Base-by-base conservation (phyloP, 2,888 invertebrate species). In the Ophraella communa region DNA sequence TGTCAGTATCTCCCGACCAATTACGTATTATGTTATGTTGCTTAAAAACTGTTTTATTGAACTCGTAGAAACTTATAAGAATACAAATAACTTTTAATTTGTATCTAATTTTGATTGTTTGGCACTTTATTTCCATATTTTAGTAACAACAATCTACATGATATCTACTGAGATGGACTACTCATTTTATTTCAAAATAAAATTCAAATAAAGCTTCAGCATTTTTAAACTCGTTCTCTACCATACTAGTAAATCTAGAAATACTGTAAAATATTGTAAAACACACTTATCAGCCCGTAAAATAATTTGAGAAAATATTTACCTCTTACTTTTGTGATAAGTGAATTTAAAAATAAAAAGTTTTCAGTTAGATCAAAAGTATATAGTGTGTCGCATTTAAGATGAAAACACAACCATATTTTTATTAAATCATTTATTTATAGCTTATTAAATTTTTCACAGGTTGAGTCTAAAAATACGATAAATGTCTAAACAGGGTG, bases 271-370 rank as follows among this genome's bases (percentile, higher is more conserved):
- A 60, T 60, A 60, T 52, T 52, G 27, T 10, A 30, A 30, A 30
- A 65, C 45, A 65, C 65, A 65, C 54, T 62, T 52, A 65, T 62
- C 65, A 65, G 65, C 65, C 62, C 65, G 21, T n/a, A 54, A 65
- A 17, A 27, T 49, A 65, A 24, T 61, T 45, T 54, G 52, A n/a
- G n/a, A 20, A 30, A 58, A 62, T 65, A 65, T 65, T 65, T 65
- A 65, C 65, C 65, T 65, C 65, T 65, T 62, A 65, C 65, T 65
- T 62, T 65, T 54, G 53, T n/a, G 39, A 58, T 65, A 57, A 61
- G 59, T 65, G 30, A 30, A 57, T 65, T 49, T 44, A 58, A 52
- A 58, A 65, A 65, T 27, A 62, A 62, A 62, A 62, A 65, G 58
- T 62, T 30, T 47, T 59, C 18, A 30, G 39, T 65, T 65, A 65